Conservation (phyloP, 1,140 invertebrate genomes). For the Lepidurus arcticus region DNA sequence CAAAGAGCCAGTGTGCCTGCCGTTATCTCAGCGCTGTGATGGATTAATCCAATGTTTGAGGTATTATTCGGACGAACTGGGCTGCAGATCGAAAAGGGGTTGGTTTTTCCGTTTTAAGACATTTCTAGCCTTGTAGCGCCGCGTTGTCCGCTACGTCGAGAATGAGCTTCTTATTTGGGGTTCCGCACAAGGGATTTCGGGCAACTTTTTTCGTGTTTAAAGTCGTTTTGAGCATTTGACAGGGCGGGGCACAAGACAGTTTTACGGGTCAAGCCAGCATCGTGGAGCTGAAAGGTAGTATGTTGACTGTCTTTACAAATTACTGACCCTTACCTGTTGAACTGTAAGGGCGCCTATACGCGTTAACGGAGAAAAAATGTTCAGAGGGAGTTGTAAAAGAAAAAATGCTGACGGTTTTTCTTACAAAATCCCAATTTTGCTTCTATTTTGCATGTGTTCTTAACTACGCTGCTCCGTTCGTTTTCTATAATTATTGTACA, state of each 20-base stretch:
- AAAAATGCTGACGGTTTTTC: background rate
- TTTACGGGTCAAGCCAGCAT: background rate
- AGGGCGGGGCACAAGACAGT: background rate
- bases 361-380: background rate
- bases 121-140: background rate
- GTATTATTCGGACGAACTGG: conserved; percentile 64
- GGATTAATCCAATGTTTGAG: conserved; percentile 56
- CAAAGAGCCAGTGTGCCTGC: conserved; percentile 55
- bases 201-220: background rate
- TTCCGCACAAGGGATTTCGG: background rate
- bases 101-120: conserved; percentile 31
- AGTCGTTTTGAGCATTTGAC: conserved; percentile 29
- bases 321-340: conserved; percentile 8
- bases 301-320: background rate
- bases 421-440: conserved; percentile 1
- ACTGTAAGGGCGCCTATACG: conserved; percentile 8
- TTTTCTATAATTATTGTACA: background rate
- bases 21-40: conserved; percentile 59
- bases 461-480: background rate
- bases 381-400: background rate
- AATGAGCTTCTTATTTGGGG: conserved; percentile 16
- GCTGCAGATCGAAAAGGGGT: conserved; percentile 47
- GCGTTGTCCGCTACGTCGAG: conserved; percentile 19
- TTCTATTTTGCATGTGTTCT: background rate
- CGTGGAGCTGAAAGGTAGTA: conserved; percentile 18